Base-by-base conservation (phyloP, 1,140 invertebrate species). In the Helicorthomorpha holstii region DNA sequence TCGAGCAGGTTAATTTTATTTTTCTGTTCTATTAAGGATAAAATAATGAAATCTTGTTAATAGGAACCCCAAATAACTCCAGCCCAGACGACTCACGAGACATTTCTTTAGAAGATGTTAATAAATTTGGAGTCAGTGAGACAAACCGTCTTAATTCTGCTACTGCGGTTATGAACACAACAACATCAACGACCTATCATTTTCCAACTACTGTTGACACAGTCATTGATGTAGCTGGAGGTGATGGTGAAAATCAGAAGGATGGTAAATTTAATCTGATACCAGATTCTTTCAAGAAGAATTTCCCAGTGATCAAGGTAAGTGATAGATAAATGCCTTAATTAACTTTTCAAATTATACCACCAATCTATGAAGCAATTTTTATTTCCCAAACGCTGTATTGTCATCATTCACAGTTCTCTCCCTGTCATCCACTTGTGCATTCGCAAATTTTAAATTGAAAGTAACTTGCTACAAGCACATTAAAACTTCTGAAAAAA, bases 81-180 rank as follows among this genome's bases (percentile, higher is more conserved):
- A n/a, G n/a, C 19, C 57, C 22, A 23, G 27, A 24, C 55, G 55
- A 52, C 52, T 60, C 29, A 1, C 10, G 27, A 21, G 21, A 38
- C 10, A 25, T 23, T 22, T 23, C 38, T 27, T 23, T 47, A 3
- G 19, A 54, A 26, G 41, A 50, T 27, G 1, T 54, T 4, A 10
- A 26, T 48, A n/a, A n/a, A n/a, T n/a, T n/a, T n/a, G n/a, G n/a
- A n/a, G 29, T 34, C 29, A 34, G 29, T 16, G 23, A 19, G 52
- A 25, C 22, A 19, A n/a, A 50, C 46, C 52, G 51, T 19, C 7
- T 7, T 16, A 34, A 34, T 34, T 7, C 7, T 16, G 16, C 7
- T 16, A 34, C 7, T 7, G 7, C 29, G 16, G 16, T 34, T 16
- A 34, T 7, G 7, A 34, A 34, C 29, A 34, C 29, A 7, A 2